Base-by-base conservation (phyloP, 92 coral and sea anemone species). In the Scolanthus callimorphus region DNA sequence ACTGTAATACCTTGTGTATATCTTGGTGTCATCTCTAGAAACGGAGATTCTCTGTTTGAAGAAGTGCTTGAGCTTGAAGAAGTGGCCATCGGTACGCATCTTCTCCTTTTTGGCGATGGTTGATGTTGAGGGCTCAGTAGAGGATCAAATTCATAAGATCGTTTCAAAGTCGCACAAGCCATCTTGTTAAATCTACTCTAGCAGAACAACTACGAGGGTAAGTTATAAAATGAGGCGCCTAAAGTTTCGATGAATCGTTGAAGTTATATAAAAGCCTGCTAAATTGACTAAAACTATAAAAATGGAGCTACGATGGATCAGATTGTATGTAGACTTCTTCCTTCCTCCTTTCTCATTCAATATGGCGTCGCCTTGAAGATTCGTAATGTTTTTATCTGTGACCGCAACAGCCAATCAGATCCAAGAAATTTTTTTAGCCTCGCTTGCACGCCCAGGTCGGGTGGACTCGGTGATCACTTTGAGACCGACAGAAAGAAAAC, bases 101-200 rank as follows among this genome's bases (percentile, higher is more conserved):
- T 80, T 53, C 98, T 84, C 53, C 98, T 76, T 47, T 92, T 92
- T 17, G 96, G 89, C 34, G 96, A 88, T 39, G 99, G 99, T 59
- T 92, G 98, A 57, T 88, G 98, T 66, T 94, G 99, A 47, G 96
- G 94, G 47, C 96, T 94, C 25, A 90, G 64, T 25, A 94, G 73
- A n/a, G 99, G 96, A 57, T 94, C 99, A 43, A 94, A 88, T 63
- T 94, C 99, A 49, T 84, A 88, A 17, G 99, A 88, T 70, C 99
- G 86, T 74, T 94, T 94, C 62, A 94, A 80, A 21, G 99, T 94
- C 62, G 96, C 96, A 85, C 99, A 94, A 76, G 99, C 96, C 99
- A 88, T 94, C 57, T 74, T 81, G 22, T 19, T 10, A 46, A 46
- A 46, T 46, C 12, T 46, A 46, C 6, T 21, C 22, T 9, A 9